Evolutionary conservation across 2,113 vertebrate genomes (phyloP).

Genomic region (Mormyrus lacerda): DNA sequence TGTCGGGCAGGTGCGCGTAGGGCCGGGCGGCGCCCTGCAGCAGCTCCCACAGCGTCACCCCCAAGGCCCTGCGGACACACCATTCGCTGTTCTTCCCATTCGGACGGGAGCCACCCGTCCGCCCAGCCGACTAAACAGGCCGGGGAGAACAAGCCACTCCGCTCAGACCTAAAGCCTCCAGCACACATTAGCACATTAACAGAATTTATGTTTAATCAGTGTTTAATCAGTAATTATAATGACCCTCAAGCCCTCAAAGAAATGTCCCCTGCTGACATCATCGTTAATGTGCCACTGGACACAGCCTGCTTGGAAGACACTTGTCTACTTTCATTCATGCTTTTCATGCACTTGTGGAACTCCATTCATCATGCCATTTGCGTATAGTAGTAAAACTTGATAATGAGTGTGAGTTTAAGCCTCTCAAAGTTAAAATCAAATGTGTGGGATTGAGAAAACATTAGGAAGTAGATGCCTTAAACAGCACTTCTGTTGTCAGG

Average conservation of each 20-base stretch:
- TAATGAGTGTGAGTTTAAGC: not conserved
- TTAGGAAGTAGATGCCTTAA: not conserved
- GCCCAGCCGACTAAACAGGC: not conserved
- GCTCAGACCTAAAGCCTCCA: not conserved
- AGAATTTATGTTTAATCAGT: not conserved
- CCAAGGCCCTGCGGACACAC: constrained; percentile 60
- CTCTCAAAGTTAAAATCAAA: not conserved
- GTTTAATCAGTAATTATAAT: not conserved
- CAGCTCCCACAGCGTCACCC: constrained; percentile 65
- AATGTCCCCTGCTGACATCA: not conserved
- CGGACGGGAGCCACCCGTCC: not conserved
- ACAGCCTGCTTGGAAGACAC: not conserved
- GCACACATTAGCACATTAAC: not conserved
- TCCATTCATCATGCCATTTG: not conserved
- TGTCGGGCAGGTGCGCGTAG: constrained; percentile 68
- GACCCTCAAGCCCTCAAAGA: not conserved
- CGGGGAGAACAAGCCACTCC: not conserved
- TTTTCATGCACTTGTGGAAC: not conserved
- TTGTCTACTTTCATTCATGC: not conserved
- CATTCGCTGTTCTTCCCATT: not conserved
- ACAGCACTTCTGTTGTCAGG: not conserved
- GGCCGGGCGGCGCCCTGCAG: constrained; percentile 61
- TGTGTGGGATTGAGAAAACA: not conserved
- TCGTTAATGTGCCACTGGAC: not conserved
- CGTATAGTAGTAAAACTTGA: not conserved